Evolutionary conservation across 2,113 vertebrate species (phyloP), one percentile per base, ranked within the genome.

Genomic region (Oryzias melastigma): DNA sequence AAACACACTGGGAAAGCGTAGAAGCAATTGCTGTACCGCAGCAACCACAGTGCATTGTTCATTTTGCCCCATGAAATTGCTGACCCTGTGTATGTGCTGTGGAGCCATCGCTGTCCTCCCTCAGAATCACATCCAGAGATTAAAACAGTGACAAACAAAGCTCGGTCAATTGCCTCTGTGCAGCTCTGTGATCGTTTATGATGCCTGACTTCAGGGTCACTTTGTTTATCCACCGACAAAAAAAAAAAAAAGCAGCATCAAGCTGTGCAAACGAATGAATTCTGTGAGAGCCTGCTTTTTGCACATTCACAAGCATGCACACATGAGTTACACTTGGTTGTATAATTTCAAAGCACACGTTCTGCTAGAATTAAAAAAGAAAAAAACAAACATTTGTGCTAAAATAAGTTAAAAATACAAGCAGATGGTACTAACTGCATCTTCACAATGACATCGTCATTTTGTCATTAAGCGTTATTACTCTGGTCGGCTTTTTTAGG

Each of bases 361-460:
- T 22, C 20, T 27, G 18, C 54, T 29, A 56, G 45, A 62, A 35
- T 65, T 50, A 16, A 8, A 63, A 62, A n/a, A n/a, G n/a, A 60
- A 68, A 57, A 63, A 62, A 60, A 70, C 70, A 68, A 14, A 13
- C 7, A 24, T 5, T 6, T 20, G 35, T n/a, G 61, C 29, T 24
- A 18, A 27, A 7, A 12, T n/a, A n/a, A 14, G 44, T 42, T 7
- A 7, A 12, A 27, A 20, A 65, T 50, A 65, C 65, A 67, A 79
- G 53, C 85, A 89, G 84, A 81, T 85, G 82, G 82, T 73, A 78
- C 71, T 81, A 83, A 85, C 75, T 27, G 47, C 68, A 87, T 85
- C 75, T 87, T 79, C 81, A 80, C 81, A 84, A 84, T 86, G 75
- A 61, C 74, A 72, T 79, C 82, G 65, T 74, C 75, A 81, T 85